Percentiles rank a stretch among this genome's conserved stretches.
Evolutionary conservation across 2,113 vertebrate genomes (phyloP).

Genomic region (Phyllostomus hastatus): DNA sequence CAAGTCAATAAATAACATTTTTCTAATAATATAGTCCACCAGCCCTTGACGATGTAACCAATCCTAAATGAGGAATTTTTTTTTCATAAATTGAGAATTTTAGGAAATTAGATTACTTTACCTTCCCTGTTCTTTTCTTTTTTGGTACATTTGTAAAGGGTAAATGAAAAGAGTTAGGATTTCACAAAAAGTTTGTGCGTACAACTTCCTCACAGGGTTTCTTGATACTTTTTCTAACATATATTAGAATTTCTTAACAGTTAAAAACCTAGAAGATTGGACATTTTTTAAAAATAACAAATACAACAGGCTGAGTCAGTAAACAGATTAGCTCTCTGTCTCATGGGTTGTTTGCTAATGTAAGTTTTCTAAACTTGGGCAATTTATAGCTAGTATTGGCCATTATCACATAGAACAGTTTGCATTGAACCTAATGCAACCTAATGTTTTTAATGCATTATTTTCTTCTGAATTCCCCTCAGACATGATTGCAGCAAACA

Average conservation of each 20-base stretch:
- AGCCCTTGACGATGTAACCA: background rate
- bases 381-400: constrained; percentile 41
- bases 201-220: background rate
- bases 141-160: background rate
- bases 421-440: constrained; percentile 33
- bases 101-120: background rate
- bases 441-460: constrained; percentile 23
- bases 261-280: background rate
- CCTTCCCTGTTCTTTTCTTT: background rate
- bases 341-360: constrained; percentile 16
- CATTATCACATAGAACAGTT: constrained; percentile 50
- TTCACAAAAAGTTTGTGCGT: background rate
- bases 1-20: background rate
- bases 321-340: constrained; percentile 21
- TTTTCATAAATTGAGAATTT: background rate
- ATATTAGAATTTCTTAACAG: constrained; percentile 25
- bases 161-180: background rate
- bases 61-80: background rate
- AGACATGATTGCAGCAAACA: constrained; percentile 34
- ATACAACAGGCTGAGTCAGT: background rate
- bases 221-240: background rate
- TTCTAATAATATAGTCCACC: background rate
- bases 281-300: constrained; percentile 34
- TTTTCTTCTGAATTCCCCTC: constrained; percentile 35
- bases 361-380: constrained; percentile 21